Evolutionary conservation across 2,888 invertebrate genomes (phyloP), one percentile per base, ranked within the genome.

Genomic region (Noctua janthe): DNA sequence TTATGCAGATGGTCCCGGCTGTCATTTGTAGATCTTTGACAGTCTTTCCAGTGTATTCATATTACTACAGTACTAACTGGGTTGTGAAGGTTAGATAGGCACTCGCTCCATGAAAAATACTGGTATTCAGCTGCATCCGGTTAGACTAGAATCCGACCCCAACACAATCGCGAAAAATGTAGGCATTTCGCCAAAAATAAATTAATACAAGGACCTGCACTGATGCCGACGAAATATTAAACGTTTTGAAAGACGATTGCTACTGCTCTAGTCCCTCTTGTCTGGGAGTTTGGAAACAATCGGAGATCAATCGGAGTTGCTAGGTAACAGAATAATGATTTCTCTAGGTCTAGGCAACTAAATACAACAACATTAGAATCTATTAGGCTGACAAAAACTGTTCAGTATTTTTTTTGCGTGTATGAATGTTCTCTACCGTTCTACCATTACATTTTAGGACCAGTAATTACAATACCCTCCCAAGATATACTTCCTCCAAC

Each of bases 381-480:
- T 13, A n/a, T 47, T 47, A n/a, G n/a, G 15, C 10, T 11, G n/a
- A n/a, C 23, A 47, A 8, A 15, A 69, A 69, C 47, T n/a, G 69
- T 47, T 47, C 15, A n/a, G 47, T 35, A 64, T 35, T 20, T 39
- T 5, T 66, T 35, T 20, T 10, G 0, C 35, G 35, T 35, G 51
- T 20, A 7, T 15, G 20, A 29, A 43, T 62, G 43, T 47, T 72
- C 17, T 39, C 15, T n/a, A n/a, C 20, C 39, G 17, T 81, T 56
- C 15, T n/a, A 29, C 47, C 49, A 69, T 54, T 69, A 43, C 15
- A 29, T 59, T n/a, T 5, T 54, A 51, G 29, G 7, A 39, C 64
- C 66, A 71, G 76, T 70, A 81, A 79, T 81, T 49, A 85, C 71
- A 72, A 69, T 39, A 43, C 15, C 39, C 51, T 76, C 69, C 1